phyloP scores from a whole-genome alignment of 2,888 invertebrate genomes.

The Slavum lentiscoides region DNA sequence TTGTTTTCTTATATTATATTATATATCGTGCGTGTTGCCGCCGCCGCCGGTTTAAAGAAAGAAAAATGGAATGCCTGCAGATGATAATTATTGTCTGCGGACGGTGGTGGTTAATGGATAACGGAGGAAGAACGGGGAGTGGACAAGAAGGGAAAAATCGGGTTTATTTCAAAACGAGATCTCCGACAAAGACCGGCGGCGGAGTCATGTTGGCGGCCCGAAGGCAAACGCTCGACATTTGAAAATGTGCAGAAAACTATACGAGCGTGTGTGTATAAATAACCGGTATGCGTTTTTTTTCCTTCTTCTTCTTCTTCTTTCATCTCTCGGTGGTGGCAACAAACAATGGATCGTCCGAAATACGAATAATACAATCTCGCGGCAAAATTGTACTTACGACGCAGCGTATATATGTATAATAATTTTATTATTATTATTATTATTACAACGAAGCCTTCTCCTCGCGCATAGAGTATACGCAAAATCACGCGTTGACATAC shows the following conservation, averaged over 20 bases:
- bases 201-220: constrained; percentile 40
- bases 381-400: neutral
- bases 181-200: constrained; percentile 36
- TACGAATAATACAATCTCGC: constrained; percentile 43
- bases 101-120: constrained; percentile 38
- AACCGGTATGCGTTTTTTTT: constrained; percentile 42
- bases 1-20: constrained; percentile 20
- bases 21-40: neutral
- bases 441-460: constrained; percentile 15
- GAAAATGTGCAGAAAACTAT: constrained; percentile 51
- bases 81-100: constrained; percentile 52
- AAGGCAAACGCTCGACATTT: constrained; percentile 48
- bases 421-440: constrained; percentile 8
- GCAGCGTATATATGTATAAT: neutral
- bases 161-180: constrained; percentile 43
- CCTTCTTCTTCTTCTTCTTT: neutral
- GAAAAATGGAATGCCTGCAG: constrained; percentile 46
- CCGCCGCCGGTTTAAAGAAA: constrained; percentile 48
- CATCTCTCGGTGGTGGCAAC: neutral
- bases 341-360: constrained; percentile 43
- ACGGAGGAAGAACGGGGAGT: constrained; percentile 11
- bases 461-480: constrained; percentile 5
- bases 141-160: constrained; percentile 35
- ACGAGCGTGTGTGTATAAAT: neutral
- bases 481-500: constrained; percentile 39